Base-by-base conservation (phyloP, 2,888 invertebrate species). In the Synergus laeviventris region DNA sequence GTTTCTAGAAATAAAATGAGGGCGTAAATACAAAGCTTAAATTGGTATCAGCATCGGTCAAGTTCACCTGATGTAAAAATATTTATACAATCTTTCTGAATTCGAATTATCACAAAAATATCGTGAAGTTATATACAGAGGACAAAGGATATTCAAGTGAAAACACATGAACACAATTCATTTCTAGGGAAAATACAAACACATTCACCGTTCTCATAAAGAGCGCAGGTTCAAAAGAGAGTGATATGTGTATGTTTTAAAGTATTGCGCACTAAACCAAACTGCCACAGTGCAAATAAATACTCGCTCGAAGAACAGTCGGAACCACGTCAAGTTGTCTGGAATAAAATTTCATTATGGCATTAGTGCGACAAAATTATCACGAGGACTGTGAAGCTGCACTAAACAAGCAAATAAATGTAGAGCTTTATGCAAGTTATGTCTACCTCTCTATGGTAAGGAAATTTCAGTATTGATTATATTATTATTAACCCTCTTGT, bases 361-460 rank as follows among this genome's bases (percentile, higher is more conserved):
- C 89, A 83, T 88, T 91, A 86, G 92, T 93, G 78, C 92, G 95
- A 78, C 94, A 95, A 89, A 94, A 95, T 91, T 95, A 94, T 85
- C 92, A 94, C 81, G 90, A 91, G 76, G 94, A 94, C 78, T 94
- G 94, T 84, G 95, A 95, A 89, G 91, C 92, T 62, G 94, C 92
- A 49, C 92, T 95, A 59, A 95, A 95, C 89, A 93, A 93, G 79
- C 95, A 96, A 91, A 95, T 95, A 83, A 95, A 95, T 90, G 91
- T 94, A 92, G 96, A 96, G 91, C 89, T 96, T 16, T 93, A 94
- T 84, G 95, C 95, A 9, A 94, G 94, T 86, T 95, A 96, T 87
- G 94, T 94, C 75, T 96, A 96, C 89, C 90, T 95, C 87, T 94
- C 95, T 49, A 94, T 96, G 96, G 95, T 95, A 92, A 92, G 92